phyloP scores from a whole-genome alignment of 1,140 invertebrate species.

The Orchestia grillus region DNA sequence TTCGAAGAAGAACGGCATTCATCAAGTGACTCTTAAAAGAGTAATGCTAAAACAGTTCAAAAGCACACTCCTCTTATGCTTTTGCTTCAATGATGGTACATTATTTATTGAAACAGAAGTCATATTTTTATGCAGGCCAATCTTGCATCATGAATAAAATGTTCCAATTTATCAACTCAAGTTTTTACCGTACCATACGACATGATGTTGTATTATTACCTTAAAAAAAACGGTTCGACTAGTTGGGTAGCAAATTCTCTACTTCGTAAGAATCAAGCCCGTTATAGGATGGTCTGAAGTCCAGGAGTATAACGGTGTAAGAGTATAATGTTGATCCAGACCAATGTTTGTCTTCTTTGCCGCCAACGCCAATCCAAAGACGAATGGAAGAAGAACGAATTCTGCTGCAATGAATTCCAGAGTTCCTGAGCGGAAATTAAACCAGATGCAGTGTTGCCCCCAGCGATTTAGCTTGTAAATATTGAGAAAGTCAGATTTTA shows the following conservation, averaged over 20 bases:
- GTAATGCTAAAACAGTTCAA: too few species aligned
- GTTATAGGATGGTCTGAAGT: too few species aligned
- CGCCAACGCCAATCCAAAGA: not conserved
- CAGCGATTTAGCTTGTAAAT: slow-evolving; percentile 39
- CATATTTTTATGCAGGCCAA: too few species aligned
- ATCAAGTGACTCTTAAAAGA: too few species aligned
- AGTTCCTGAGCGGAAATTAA: slow-evolving; percentile 14
- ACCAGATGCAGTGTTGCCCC: not conserved
- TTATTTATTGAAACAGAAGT: too few species aligned
- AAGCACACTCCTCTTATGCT: too few species aligned
- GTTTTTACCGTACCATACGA: too few species aligned
- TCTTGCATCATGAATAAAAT: too few species aligned
- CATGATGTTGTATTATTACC: too few species aligned
- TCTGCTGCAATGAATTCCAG: not conserved
- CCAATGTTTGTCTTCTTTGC: not conserved
- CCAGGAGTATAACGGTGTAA: not conserved
- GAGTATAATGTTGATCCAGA: not conserved
- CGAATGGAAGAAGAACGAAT: not conserved
- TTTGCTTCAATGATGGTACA: too few species aligned
- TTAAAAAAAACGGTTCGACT: not conserved
- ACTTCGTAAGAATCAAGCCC: not conserved
- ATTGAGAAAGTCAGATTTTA: not conserved
- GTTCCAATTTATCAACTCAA: too few species aligned
- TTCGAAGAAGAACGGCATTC: too few species aligned
- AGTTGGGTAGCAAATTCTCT: not conserved